Evolutionary conservation across 1,140 invertebrate genomes (phyloP).

Genomic region (Yoshiicerus persimilis): DNA sequence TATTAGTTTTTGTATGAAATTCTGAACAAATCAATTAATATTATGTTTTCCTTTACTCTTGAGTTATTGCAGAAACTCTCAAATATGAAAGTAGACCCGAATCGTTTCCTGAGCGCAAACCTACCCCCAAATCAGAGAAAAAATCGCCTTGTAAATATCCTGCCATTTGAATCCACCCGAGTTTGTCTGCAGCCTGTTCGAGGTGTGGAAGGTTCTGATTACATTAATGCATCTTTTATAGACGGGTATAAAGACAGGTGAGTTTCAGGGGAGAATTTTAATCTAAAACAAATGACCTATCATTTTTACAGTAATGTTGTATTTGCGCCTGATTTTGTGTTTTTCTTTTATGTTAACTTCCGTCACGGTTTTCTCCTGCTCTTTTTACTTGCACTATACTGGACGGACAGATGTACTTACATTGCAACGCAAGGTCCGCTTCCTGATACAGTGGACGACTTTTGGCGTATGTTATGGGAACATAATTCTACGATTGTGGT

Average conservation of each 20-base stretch:
- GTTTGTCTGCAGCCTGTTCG: slow-evolving; percentile 90
- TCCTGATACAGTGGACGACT: slow-evolving; percentile 93
- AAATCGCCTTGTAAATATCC: slow-evolving; percentile 78
- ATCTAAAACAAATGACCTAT: background rate
- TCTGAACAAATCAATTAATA: slow-evolving; percentile 7
- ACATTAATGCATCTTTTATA: slow-evolving; percentile 98
- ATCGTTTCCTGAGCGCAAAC: slow-evolving; percentile 92
- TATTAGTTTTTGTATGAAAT: background rate
- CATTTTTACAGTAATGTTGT: background rate
- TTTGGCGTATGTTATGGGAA: slow-evolving; percentile 99
- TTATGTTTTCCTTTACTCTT: slow-evolving; percentile 30
- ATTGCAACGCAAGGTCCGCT: slow-evolving; percentile 98
- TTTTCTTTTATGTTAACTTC: background rate
- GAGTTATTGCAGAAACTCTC: slow-evolving; percentile 71
- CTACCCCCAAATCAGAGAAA: slow-evolving; percentile 96
- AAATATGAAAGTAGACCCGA: slow-evolving; percentile 91
- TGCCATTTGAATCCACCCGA: slow-evolving; percentile 94
- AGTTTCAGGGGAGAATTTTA: slow-evolving; percentile 9
- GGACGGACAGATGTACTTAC: slow-evolving; percentile 66
- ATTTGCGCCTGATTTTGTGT: background rate
- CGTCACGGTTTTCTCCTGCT: background rate
- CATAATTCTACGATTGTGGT: slow-evolving; percentile 99
- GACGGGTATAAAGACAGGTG: slow-evolving; percentile 72
- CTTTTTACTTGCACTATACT: background rate
- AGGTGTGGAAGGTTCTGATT: slow-evolving; percentile 93